phyloP scores from a whole-genome alignment of 2,113 vertebrate species.

The Hippocampus zosterae region DNA sequence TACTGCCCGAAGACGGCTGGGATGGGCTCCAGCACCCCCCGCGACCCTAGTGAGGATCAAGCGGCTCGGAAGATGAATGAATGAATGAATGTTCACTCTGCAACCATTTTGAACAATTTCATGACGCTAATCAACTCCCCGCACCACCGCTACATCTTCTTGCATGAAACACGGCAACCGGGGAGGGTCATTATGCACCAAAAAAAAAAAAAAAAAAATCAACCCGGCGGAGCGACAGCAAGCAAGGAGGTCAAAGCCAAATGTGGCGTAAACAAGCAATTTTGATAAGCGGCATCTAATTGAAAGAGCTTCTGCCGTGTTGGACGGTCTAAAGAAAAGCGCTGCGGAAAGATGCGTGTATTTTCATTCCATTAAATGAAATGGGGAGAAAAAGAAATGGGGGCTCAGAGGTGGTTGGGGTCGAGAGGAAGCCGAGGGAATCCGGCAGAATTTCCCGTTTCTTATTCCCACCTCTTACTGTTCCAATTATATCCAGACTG shows the following conservation, averaged over 20 bases:
- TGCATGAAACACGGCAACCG: background rate
- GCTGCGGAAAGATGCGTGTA: slow-evolving; percentile 37
- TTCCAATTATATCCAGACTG: slow-evolving; percentile 71
- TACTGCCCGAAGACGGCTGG: too few relatives aligned
- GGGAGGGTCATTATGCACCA: background rate
- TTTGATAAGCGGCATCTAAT: slow-evolving; percentile 35
- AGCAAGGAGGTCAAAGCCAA: slow-evolving; percentile 34
- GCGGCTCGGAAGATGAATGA: too few relatives aligned
- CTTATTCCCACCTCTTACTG: slow-evolving; percentile 59
- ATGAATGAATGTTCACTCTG: background rate
- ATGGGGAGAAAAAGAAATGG: slow-evolving; percentile 43
- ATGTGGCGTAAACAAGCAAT: slow-evolving; percentile 38
- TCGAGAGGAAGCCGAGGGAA: slow-evolving; percentile 9
- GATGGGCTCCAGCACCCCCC: too few relatives aligned
- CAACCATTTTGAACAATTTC: background rate
- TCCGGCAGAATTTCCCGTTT: slow-evolving; percentile 28
- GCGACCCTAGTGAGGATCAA: too few relatives aligned
- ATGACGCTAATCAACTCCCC: background rate
- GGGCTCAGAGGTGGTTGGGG: slow-evolving; percentile 47
- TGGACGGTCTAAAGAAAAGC: slow-evolving; percentile 18
- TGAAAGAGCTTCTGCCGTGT: slow-evolving; percentile 44
- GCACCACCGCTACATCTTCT: background rate
- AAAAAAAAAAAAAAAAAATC: too few relatives aligned
- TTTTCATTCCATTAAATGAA: slow-evolving; percentile 59
- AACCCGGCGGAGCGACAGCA: background rate